Conservation (phyloP, 2,797 vertebrate genomes). For the Notoglanidium macrostoma region DNA sequence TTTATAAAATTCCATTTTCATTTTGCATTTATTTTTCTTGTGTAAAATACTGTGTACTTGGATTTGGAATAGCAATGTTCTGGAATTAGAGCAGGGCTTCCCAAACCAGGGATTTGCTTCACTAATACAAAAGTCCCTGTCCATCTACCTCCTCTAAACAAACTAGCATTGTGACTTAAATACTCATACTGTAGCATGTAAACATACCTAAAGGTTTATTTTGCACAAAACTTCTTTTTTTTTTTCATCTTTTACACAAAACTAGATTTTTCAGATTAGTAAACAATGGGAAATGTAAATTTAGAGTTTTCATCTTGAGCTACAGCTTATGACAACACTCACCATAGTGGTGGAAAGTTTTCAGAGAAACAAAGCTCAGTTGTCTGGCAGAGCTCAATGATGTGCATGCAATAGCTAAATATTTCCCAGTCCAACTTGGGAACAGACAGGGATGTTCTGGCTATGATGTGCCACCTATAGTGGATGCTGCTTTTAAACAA, state of each 20-base stretch:
- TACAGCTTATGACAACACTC: neutral
- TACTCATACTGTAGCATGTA: neutral
- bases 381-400: neutral
- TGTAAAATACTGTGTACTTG: neutral
- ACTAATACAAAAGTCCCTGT: neutral
- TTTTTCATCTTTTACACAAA: neutral
- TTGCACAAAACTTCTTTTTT: too few relatives aligned
- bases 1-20: neutral
- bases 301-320: neutral
- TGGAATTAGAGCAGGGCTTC: neutral
- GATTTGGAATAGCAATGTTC: neutral
- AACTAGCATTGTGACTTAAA: neutral
- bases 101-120: neutral
- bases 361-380: neutral
- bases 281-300: neutral
- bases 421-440: neutral
- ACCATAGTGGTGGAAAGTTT: neutral
- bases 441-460: neutral
- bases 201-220: neutral
- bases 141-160: neutral
- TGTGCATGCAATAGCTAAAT: neutral
- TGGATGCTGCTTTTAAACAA: neutral
- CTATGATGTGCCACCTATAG: neutral
- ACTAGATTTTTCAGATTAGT: neutral
- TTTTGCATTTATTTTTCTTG: neutral